These are phyloP conservation scores for Epinotia nisella DNA, from an alignment of 2,888 invertebrate species.

Conservation along the genomic window DNA sequence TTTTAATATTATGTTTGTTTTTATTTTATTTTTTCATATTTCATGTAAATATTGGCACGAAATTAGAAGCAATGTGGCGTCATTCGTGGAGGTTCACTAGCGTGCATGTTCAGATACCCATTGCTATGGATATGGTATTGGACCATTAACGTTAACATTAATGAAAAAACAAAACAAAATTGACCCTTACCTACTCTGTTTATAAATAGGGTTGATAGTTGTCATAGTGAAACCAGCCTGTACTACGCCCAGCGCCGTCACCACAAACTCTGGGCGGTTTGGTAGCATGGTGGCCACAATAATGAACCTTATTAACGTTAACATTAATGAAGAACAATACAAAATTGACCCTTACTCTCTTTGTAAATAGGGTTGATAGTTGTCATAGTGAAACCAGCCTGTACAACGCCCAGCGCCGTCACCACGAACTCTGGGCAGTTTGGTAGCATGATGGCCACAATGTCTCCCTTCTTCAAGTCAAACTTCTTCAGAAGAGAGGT, in stretches of 20 bases:
- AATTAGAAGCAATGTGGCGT: no score
- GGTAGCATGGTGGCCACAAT: constrained; percentile 88
- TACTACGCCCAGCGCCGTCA: constrained; percentile 87
- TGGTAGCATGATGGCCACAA: constrained; percentile 88
- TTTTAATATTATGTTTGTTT: no score
- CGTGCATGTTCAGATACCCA: no score
- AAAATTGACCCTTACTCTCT: constrained; percentile 72
- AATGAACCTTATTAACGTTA: no score
- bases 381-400: constrained; percentile 88
- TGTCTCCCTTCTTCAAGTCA: constrained; percentile 86
- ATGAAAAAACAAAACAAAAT: no score
- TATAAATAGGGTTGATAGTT: constrained; percentile 91
- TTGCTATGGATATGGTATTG: no score
- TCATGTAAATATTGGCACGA: no score
- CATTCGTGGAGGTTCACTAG: no score
- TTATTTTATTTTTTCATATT: no score
- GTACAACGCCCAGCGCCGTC: constrained; percentile 86
- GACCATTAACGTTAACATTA: no score
- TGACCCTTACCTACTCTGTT: constrained; percentile 76
- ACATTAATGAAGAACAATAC: no score
- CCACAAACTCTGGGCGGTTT: constrained; percentile 90
- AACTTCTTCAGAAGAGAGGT: constrained; percentile 87
- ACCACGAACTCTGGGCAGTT: constrained; percentile 91
- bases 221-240: constrained; percentile 89
- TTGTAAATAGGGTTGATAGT: constrained; percentile 92